Base-by-base conservation (phyloP, 1,140 invertebrate species). In the Drosophila triauraria region DNA sequence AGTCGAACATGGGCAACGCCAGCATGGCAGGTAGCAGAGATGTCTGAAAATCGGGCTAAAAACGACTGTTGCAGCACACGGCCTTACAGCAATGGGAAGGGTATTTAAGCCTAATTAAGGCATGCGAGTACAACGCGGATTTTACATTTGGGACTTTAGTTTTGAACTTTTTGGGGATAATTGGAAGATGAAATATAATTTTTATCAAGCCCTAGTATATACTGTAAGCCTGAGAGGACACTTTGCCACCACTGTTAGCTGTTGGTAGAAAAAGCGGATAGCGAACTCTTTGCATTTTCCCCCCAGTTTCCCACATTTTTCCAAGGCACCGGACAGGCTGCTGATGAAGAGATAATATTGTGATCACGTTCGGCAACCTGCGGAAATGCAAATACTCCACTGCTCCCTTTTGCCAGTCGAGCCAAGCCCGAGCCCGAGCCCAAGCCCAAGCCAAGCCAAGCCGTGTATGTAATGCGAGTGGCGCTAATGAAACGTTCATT, bases 281-380 rank as follows among this genome's bases (percentile, higher is more conserved):
- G 48, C 27, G 57, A 42, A 51, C 65, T 77, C 54, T 65, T 46
- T 48, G 43, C 61, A 51, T 27, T 81, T 59, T 57, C 35, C 35
- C 7, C 42, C 20, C 15, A 38, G 20, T 72, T 76, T 63, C 15
- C 27, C 57, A 17, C 48, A 44, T 69, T 72, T 42, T 51, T 43
- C 30, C 43, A 23, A 27, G n/a, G 46, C 38, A 44, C 58, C 53
- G 67, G 67, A 60, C 67, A 38, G 53, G 15, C 44, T 61, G 53
- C 79, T 91, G 88, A 91, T 91, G 88, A 91, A 91, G 88, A 84
- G 88, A 91, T 91, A 91, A 91, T 91, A 91, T 91, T 91, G 88
- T 87, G 88, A 91, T 91, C 88, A 91, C 88, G 88, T 91, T 88
- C 81, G 81, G 78, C 74, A 88, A 90, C 81, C 80, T 88, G 85